Evolutionary conservation across 2,797 vertebrate genomes (phyloP), one percentile per base, ranked within the genome.

Genomic region (Sebastes hopkinsi): DNA sequence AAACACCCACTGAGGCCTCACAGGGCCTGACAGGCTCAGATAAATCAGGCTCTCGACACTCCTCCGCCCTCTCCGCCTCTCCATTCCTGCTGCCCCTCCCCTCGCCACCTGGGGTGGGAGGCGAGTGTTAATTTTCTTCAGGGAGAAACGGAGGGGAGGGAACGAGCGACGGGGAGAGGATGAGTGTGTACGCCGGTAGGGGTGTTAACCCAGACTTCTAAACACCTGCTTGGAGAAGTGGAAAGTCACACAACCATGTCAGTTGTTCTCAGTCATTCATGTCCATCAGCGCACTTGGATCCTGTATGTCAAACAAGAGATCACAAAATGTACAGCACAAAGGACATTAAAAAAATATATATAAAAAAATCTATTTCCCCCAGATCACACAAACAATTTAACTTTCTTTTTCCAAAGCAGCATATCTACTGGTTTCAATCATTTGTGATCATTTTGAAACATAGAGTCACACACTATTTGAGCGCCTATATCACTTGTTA

Each of bases 11-110:
- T n/a, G 85, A 91, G 95, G 96, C 94, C 96, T 97, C 96, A 91
- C 95, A 96, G 96, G 93, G 92, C 95, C 94, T 96, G 96, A 97
- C 96, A 97, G 96, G 91, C 95, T 94, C 90, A 96, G 95, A 97
- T 97, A 97, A 97, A 97, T 97, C 96, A 97, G 95, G 92, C 90
- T 87, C 86, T 87, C 85, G 62, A 89, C 95, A 92, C 94, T 94
- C 94, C 90, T 94, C 94, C 95, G 67, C 94, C 93, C 94, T 92
- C 89, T 89, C 92, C 94, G 81, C 93, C 93, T 93, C 95, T 93
- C 95, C 93, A 94, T 94, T 92, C 93, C 92, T 92, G 72, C 80
- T 74, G 84, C 86, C 88, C 90, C 91, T 92, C 94, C 94, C 94
- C 93, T 87, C 86, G 87, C 93, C 90, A 96, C 96, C 96, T 96